Evolutionary conservation across 1,140 invertebrate genomes (phyloP).

Genomic region (Drosophila parvula): DNA sequence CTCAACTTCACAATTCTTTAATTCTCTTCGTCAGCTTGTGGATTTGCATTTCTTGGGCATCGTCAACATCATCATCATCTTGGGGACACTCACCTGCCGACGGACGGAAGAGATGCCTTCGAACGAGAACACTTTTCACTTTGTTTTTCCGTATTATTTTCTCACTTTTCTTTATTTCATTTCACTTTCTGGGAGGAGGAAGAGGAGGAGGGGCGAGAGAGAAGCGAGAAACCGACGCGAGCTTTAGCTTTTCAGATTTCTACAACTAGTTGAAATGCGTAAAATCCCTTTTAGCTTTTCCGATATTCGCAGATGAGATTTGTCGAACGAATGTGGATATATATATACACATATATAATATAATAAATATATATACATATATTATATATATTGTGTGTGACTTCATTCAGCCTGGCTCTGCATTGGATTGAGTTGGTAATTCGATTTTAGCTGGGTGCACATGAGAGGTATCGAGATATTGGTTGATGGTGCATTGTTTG

Average conservation of each 20-base stretch:
- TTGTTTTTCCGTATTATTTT: constrained; percentile 31
- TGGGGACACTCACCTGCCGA: constrained; percentile 83
- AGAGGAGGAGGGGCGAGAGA: constrained; percentile 5
- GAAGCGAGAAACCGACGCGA: constrained; percentile 48
- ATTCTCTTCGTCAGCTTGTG: constrained; percentile 67
- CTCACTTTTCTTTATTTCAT: constrained; percentile 28
- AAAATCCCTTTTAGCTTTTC: constrained; percentile 84
- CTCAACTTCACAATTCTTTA: constrained; percentile 64
- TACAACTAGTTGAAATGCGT: constrained; percentile 64
- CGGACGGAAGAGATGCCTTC: constrained; percentile 55
- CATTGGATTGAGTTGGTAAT: constrained; percentile 41
- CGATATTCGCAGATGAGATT: constrained; percentile 78
- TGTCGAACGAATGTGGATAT: constrained; percentile 58
- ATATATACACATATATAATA: background rate
- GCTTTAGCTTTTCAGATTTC: constrained; percentile 30
- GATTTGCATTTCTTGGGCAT: constrained; percentile 82
- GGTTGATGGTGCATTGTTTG: constrained; percentile 45
- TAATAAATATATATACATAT: background rate
- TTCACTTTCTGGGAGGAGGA: constrained; percentile 26
- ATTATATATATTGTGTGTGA: constrained; percentile 6
- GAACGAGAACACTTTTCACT: constrained; percentile 40
- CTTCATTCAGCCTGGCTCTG: constrained; percentile 50
- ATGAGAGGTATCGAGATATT: constrained; percentile 50
- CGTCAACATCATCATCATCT: constrained; percentile 39
- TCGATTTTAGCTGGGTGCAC: constrained; percentile 43